Evolutionary conservation across 2,113 vertebrate species (phyloP), one percentile per base, ranked within the genome.

Genomic region (Dicerorhinus sumatrensis): DNA sequence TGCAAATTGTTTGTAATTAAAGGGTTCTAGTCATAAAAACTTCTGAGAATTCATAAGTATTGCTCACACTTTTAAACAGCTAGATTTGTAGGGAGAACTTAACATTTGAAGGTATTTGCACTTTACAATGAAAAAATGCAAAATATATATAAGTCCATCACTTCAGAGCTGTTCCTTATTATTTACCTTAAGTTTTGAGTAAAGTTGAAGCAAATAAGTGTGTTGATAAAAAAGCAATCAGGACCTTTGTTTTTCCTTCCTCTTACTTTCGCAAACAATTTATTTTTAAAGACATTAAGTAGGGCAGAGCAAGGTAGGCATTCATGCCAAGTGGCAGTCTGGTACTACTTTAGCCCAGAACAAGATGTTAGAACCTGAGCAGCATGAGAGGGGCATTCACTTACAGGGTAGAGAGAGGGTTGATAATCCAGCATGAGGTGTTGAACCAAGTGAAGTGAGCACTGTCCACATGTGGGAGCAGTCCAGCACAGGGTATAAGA

Each of bases 241-340:
- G 39, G 87, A 29, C 13, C 17, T 67, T 82, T 63, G 8, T 39
- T 65, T 79, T 79, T 73, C 21, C 27, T 81, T 96, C 6, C 54
- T 2, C 36, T 62, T 86, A 11, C 46, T 89, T 95, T 84, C 27
- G 67, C 48, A 62, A 81, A 25, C 31, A 65, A 3, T 13, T 95
- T 82, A 83, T 65, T 93, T 85, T 60, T 95, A 73, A 93, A 95
- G 75, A 93, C 16, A 16, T 76, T 87, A 82, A 69, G 21, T 93
- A 29, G 54, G 60, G 39, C 14, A 67, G n/a, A 80, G 33, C 48
- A 93, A 72, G 39, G 39, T 54, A 51, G 51, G n/a, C 51, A 39
- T 75, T 89, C 81, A 62, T 75, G 29, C 14, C 21, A 8, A 73
- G 31, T 70, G 4, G 6, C 63, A 72, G 31, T 77, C 18, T 48